Percentiles rank a stretch among this genome's conserved stretches.
Evolutionary conservation across 2,113 vertebrate species (phyloP).

Genomic region (Pteronura brasiliensis): DNA sequence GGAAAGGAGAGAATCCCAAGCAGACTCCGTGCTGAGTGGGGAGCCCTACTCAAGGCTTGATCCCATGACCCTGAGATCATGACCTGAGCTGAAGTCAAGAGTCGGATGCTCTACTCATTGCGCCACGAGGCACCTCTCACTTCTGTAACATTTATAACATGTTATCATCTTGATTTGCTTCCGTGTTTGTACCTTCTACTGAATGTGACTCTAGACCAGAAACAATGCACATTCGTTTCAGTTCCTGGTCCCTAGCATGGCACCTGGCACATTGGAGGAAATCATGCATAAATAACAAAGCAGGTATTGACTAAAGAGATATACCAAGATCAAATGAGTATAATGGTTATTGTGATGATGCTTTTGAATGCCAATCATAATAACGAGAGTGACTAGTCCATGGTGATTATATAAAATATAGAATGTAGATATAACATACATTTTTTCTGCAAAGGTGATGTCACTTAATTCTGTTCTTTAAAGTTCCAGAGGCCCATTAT

Average conservation of each 20-base stretch:
- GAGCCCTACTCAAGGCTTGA: too few relatives aligned
- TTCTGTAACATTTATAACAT: neutral
- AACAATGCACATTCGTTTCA: neutral
- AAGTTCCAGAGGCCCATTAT: neutral
- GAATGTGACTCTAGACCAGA: neutral
- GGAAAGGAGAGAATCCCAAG: too few relatives aligned
- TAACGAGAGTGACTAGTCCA: neutral
- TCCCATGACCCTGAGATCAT: neutral
- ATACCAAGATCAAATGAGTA: neutral
- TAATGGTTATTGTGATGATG: neutral
- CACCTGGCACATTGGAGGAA: neutral
- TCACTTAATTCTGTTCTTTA: neutral
- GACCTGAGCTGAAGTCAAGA: neutral
- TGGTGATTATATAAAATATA: neutral
- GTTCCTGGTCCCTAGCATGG: neutral
- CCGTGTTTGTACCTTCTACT: neutral
- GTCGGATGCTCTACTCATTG: neutral
- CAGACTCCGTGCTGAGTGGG: too few relatives aligned
- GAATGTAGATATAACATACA: neutral
- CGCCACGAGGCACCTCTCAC: neutral
- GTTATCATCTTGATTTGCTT: neutral
- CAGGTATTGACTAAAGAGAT: neutral
- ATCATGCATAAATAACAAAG: neutral
- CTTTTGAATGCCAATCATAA: neutral
- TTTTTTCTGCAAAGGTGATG: neutral